These are phyloP conservation scores for Cebuella pygmaea DNA, from an alignment of 2,797 vertebrate species.

Conservation along the genomic window DNA sequence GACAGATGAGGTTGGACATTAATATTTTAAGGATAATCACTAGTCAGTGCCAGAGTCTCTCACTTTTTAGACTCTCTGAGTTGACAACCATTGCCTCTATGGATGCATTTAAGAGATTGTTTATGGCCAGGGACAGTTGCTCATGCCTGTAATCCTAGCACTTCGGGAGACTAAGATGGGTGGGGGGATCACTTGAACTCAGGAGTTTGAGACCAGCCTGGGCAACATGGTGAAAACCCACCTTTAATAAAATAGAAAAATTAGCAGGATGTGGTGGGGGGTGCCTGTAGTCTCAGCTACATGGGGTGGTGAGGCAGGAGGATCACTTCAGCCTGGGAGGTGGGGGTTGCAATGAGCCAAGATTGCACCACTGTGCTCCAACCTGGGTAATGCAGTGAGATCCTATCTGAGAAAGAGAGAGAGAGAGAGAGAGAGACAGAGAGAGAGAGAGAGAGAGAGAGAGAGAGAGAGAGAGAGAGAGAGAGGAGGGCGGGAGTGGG, in stretches of 20 bases:
- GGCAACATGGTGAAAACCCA: not conserved
- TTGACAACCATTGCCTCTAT: not conserved
- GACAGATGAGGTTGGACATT: not conserved
- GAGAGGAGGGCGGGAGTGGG: too few relatives aligned
- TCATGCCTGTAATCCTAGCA: not conserved
- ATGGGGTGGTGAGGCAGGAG: not conserved
- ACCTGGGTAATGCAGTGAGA: not conserved
- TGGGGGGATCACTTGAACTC: not conserved
- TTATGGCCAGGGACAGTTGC: not conserved
- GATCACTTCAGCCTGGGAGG: not conserved
- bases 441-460: too few relatives aligned
- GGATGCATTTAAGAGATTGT: not conserved
- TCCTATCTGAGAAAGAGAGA: not conserved
- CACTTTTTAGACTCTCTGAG: not conserved
- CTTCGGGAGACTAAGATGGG: not conserved
- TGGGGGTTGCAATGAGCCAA: not conserved
- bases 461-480: too few relatives aligned
- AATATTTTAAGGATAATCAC: not conserved
- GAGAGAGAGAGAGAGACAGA: too few relatives aligned
- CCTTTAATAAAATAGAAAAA: not conserved
- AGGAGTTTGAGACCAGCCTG: not conserved
- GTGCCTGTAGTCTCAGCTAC: not conserved
- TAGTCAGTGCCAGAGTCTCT: not conserved
- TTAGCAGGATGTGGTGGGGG: not conserved
- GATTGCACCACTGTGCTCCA: not conserved